A percentile compares a stretch with the other conserved stretches of the same genome.
Conservation (phyloP, 2,888 invertebrate genomes). For the Schizaphis graminum region DNA sequence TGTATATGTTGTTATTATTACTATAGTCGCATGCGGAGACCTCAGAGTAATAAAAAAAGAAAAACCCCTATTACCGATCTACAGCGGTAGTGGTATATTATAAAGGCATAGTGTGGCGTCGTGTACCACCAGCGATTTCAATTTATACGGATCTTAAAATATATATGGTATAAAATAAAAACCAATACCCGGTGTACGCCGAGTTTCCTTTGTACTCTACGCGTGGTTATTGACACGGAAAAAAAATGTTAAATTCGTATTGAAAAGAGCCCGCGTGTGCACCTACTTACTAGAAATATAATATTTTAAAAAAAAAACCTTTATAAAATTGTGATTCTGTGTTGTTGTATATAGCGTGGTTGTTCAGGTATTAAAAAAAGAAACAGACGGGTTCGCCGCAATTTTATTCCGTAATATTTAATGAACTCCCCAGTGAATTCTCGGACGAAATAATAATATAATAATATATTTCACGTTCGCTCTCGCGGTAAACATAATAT, state of each 20-base stretch:
- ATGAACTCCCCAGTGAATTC: slow-evolving; percentile 43
- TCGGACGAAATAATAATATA: slow-evolving; percentile 9
- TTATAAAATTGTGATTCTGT: slow-evolving; percentile 31
- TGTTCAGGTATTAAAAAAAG: slow-evolving; percentile 20
- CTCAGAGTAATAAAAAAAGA: not conserved
- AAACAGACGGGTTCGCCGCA: not conserved
- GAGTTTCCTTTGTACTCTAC: slow-evolving; percentile 38
- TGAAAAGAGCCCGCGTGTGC: not conserved
- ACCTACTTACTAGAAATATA: slow-evolving; percentile 26
- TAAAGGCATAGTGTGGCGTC: not conserved
- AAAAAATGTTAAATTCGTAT: slow-evolving; percentile 35
- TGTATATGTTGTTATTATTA: not conserved
- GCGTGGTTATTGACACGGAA: slow-evolving; percentile 24
- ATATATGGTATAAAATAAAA: slow-evolving; percentile 15
- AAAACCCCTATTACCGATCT: slow-evolving; percentile 13
- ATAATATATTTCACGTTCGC: not conserved
- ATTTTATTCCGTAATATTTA: slow-evolving; percentile 41
- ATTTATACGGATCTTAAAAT: slow-evolving; percentile 34
- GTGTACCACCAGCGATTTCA: not conserved
- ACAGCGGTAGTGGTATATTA: not conserved
- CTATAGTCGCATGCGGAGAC: slow-evolving; percentile 16
- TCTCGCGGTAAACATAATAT: not conserved
- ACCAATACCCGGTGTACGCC: not conserved
- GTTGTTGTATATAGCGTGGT: slow-evolving; percentile 20
- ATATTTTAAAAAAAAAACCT: slow-evolving; percentile 11